Conservation (phyloP, 2,113 vertebrate genomes). For the Rhinolophus sinicus region DNA sequence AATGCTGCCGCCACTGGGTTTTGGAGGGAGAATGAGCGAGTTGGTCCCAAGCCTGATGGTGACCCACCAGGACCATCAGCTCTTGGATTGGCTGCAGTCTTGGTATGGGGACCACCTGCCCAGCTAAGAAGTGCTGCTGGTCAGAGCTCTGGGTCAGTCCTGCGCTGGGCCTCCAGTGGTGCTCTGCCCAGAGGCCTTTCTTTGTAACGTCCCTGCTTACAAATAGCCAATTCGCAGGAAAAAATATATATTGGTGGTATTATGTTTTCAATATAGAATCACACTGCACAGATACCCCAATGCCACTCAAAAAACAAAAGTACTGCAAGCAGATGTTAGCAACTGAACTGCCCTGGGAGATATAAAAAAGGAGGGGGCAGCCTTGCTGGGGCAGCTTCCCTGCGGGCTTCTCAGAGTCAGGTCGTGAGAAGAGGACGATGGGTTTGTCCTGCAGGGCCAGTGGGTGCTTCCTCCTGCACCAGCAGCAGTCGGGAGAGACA, state of each 20-base stretch:
- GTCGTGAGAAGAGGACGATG: too few relatives aligned
- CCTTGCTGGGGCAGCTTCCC: not conserved
- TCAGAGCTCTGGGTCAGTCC: not conserved
- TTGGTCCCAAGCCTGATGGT: not conserved
- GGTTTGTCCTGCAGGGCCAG: too few relatives aligned
- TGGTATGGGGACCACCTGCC: not conserved
- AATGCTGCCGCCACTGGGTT: fast-evolving
- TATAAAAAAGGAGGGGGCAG: not conserved
- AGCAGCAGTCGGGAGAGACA: not conserved
- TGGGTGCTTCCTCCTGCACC: not conserved
- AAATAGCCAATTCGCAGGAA: not conserved
- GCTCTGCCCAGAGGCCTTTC: too few relatives aligned
- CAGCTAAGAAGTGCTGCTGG: not conserved
- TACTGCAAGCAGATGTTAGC: not conserved
- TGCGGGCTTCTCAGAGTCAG: not conserved
- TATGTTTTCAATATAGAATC: not conserved
- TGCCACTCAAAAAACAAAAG: not conserved
- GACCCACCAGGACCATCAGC: not conserved
- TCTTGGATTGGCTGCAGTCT: not conserved
- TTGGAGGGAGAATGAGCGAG: not conserved
- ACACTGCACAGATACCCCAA: too few relatives aligned
- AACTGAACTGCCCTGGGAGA: too few relatives aligned
- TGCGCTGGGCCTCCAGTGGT: not conserved
- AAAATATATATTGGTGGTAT: not conserved
- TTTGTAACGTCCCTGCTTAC: not conserved